Evolutionary conservation across 2,888 invertebrate species (phyloP).

Genomic region (Athalia rosae): DNA sequence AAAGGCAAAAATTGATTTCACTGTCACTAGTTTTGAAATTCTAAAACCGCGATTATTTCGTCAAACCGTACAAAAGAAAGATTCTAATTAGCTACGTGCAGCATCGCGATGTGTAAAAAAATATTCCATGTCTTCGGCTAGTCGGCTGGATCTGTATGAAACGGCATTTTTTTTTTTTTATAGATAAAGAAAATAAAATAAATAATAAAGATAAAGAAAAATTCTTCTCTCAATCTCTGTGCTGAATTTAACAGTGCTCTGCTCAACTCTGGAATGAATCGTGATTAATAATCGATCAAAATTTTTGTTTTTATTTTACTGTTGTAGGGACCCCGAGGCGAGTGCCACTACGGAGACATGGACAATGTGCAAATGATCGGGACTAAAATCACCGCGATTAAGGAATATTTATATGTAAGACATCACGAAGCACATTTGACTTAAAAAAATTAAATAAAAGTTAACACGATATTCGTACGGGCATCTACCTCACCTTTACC

Average conservation of each 20-base stretch:
- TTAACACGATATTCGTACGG: not conserved
- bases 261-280: slow-evolving; percentile 1
- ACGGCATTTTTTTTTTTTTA: slow-evolving; percentile 6
- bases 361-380: slow-evolving; percentile 74
- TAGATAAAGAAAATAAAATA: slow-evolving; percentile 10
- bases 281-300: slow-evolving; percentile 41
- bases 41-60: too few species aligned
- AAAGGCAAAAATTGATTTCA: too few species aligned
- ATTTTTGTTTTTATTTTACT: slow-evolving; percentile 67
- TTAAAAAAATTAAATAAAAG: slow-evolving; percentile 17
- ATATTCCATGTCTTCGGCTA: slow-evolving; percentile 39
- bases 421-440: slow-evolving; percentile 36
- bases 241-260: slow-evolving; percentile 40
- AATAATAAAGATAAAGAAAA: slow-evolving; percentile 40
- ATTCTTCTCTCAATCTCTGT: not conserved
- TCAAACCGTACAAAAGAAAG: too few species aligned
- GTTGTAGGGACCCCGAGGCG: slow-evolving; percentile 71
- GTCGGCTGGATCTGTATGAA: slow-evolving; percentile 29
- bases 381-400: slow-evolving; percentile 73
- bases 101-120: not conserved
- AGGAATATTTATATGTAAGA: slow-evolving; percentile 74
- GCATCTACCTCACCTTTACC: too few species aligned
- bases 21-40: too few species aligned
- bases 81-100: too few species aligned
- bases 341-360: slow-evolving; percentile 71